These are phyloP conservation scores for Neodiprion lecontei DNA, from an alignment of 1,140 invertebrate species.

Conservation along the genomic window DNA sequence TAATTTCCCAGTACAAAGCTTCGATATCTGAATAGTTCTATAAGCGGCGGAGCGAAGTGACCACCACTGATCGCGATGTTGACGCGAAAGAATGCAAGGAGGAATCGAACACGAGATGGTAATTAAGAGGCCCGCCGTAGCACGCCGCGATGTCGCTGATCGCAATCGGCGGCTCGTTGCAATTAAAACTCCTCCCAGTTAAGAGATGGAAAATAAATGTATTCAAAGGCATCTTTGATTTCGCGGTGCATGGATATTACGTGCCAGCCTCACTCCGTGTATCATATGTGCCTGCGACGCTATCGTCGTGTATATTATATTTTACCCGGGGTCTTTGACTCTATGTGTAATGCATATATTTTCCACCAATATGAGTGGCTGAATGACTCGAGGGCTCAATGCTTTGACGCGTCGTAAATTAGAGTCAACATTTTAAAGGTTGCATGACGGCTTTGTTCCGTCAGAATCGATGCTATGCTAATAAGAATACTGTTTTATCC, in stretches of 20 bases:
- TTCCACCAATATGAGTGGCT: constrained; percentile 59
- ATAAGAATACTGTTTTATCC: neutral
- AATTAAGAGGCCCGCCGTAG: neutral
- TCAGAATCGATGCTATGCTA: no score
- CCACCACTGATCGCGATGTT: no score
- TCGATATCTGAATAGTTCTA: neutral
- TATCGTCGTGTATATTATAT: neutral
- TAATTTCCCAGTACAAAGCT: neutral
- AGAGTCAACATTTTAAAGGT: constrained; percentile 35
- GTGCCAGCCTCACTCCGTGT: neutral
- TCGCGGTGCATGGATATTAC: neutral
- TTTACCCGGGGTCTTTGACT: neutral
- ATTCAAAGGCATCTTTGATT: constrained; percentile 10
- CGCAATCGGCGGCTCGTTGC: neutral
- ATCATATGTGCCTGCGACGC: neutral
- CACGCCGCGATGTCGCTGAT: neutral
- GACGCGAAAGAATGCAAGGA: neutral
- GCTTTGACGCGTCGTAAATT: constrained; percentile 60
- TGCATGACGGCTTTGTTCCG: neutral
- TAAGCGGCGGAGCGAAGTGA: neutral
- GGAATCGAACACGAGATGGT: neutral
- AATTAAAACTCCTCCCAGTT: neutral
- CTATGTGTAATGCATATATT: constrained; percentile 60
- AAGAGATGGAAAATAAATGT: neutral
- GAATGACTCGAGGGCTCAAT: constrained; percentile 53